Percentiles rank a stretch among this genome's conserved stretches.
Evolutionary conservation across 2,888 invertebrate species (phyloP).

Genomic region (Tryphoninae sp.): DNA sequence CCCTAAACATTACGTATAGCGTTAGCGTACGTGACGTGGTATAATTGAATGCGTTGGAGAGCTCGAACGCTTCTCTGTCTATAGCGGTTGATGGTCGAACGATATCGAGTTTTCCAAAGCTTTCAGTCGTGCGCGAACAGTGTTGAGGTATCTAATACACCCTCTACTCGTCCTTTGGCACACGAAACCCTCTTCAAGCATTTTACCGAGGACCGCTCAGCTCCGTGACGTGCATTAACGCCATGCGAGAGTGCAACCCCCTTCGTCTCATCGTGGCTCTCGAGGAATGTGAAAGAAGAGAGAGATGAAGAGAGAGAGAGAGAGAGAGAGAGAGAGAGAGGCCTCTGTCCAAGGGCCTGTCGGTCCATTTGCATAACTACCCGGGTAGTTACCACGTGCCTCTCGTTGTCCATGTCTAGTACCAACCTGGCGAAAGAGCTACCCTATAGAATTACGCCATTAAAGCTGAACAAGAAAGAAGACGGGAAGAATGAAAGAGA

Average conservation of each 20-base stretch:
- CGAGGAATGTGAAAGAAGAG: slow-evolving; percentile 46
- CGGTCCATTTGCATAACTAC: slow-evolving; percentile 59
- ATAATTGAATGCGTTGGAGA: slow-evolving; percentile 60
- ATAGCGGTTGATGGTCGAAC: slow-evolving; percentile 32
- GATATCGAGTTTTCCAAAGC: slow-evolving; percentile 57
- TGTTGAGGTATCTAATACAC: not conserved
- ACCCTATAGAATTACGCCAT: slow-evolving; percentile 54
- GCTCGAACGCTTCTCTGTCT: slow-evolving; percentile 7
- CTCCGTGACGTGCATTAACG: slow-evolving; percentile 62
- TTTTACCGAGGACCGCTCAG: slow-evolving; percentile 48
- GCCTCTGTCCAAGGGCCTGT: slow-evolving; percentile 30
- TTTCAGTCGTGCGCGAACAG: slow-evolving; percentile 40
- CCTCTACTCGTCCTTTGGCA: slow-evolving; percentile 36
- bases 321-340: slow-evolving; percentile 18
- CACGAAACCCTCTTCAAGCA: slow-evolving; percentile 48
- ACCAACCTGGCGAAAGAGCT: slow-evolving; percentile 43
- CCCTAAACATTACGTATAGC: slow-evolving; percentile 43
- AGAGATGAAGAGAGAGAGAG: slow-evolving; percentile 3
- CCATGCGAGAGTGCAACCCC: slow-evolving; percentile 23
- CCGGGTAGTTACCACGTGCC: slow-evolving; percentile 61
- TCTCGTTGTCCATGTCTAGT: slow-evolving; percentile 55
- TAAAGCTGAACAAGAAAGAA: slow-evolving; percentile 45
- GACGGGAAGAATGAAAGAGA: slow-evolving; percentile 5
- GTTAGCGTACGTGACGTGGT: slow-evolving; percentile 59
- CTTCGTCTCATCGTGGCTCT: slow-evolving; percentile 23